Evolutionary conservation across 1,140 invertebrate species (phyloP), one percentile per base, ranked within the genome.

Genomic region (Oscheius sp.): DNA sequence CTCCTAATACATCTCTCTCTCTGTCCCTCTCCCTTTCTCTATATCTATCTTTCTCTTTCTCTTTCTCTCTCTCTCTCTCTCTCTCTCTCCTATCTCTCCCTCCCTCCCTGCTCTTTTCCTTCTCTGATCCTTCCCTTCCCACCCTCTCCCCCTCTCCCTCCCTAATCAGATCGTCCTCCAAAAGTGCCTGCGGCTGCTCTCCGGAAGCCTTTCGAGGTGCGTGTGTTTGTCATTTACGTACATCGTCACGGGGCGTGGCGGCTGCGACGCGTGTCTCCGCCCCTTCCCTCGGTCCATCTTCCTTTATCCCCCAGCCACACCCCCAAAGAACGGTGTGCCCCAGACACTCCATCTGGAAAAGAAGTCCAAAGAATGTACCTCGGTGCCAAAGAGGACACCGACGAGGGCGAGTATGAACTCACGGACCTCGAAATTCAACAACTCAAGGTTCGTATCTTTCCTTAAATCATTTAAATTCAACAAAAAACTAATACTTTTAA

Each of bases 381-480:
- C 7, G 49, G 49, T 20, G 28, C 15, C 49, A 55, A 55, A 26
- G 15, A 20, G 7, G 49, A 55, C 7, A 4, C 7, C 23, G 34
- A 23, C 34, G 67, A 55, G 28, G 67, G 49, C 18, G 67, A 68
- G 55, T 68, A 68, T 26, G 67, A 68, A 31, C 52, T 68, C 7
- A 68, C 67, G 3, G 67, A 68, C 61, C 23, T 68, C 2, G 67
- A 68, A 23, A 68, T 68, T 49, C 67, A 68, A 42, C 67, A 68
- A n/a, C 61, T 68, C 15, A 68, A 68, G 55, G 67, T 68, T 1
- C 58, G 65, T 52, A 26, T 28, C 3, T 36, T 2, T 35, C 36
- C n/a, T n/a, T n/a, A n/a, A n/a, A n/a, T n/a, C n/a, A n/a, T n/a
- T n/a, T n/a, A n/a, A n/a, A n/a, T n/a, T n/a, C n/a, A n/a, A n/a